Base-by-base conservation (phyloP, 1,140 invertebrate species). In the Drosophila erecta region DNA sequence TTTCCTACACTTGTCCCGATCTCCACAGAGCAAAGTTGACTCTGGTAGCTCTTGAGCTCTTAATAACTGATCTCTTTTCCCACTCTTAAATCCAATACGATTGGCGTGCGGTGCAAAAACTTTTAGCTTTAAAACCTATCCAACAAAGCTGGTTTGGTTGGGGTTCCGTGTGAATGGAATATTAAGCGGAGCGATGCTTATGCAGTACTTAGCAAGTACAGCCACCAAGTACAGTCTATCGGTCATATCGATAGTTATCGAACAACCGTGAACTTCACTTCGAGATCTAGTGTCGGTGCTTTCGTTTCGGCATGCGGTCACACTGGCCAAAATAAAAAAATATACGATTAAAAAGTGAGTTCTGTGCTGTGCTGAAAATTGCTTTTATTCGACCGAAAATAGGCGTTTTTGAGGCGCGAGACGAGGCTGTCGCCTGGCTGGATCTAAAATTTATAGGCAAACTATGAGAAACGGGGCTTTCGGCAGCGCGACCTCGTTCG, bases 271-370 rank as follows among this genome's bases (percentile, higher is more conserved):
- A 30, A 30, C 30, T 8, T 30, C 2, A 2, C 30, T 30, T 30
- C 30, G 8, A 30, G 7, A 30, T 30, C 30, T 30, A 30, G 30
- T 30, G 43, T 1, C 67, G 11, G 12, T 67, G 15, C 12, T 2
- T 41, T 15, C 33, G 15, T 54, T 27, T 12, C 20, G 27, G 33
- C 44, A 40, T 15, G 20, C 43, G 69, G 69, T 38, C 57, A 62
- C 58, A 74, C 70, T 72, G 38, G 41, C 66, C 61, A 66, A 69
- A 67, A 54, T 54, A 73, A 64, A 72, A 72, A 67, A 66, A 35
- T 17, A 10, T 35, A 46, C n/a, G 57, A 62, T 49, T 62, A 14
- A 27, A 20, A 56, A 70, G 35, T 70, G 35, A 70, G 66, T 70
- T 38, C 12, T 67, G 43, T 40, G 33, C 22, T 69, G 49, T 41